Base-by-base conservation (phyloP, 1,140 invertebrate genomes). In the Drosophila sechellia region DNA sequence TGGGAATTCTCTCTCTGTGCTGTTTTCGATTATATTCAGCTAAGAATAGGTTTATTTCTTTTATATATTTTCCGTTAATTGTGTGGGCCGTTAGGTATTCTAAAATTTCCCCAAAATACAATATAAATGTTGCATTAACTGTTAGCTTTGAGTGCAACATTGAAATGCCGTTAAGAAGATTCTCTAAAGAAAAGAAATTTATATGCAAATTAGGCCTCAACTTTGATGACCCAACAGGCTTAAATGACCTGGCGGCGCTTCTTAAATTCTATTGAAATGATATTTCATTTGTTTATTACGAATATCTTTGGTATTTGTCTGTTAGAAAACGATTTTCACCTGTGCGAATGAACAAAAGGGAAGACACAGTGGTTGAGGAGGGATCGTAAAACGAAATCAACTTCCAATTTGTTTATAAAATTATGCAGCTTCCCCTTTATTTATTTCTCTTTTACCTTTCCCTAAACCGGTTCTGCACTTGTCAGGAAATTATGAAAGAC, bases 401-500 rank as follows among this genome's bases (percentile, higher is more conserved):
- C 35, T 37, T 58, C 25, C 42, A 75, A 66, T 83, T 61, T 72
- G 42, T 65, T 66, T 69, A 66, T 43, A 61, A 80, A 80, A 85
- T 80, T 74, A 76, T 22, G 60, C 60, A 65, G 56, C 56, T 25
- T 63, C 58, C 15, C 35, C 25, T 17, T 12, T 27, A 17, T 48
- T 22, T 40, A 13, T 64, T 34, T 63, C 17, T 15, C 15, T 63
- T 55, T 25, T n/a, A 64, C 58, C 63, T 68, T 65, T 68, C 25
- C 60, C 64, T 12, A 11, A 81, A 85, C 81, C 55, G 77, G 81
- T 86, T 86, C 68, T 55, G 39, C 74, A 81, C 60, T 80, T 86
- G 81, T 56, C 37, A 61, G 63, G 49, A 78, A 78, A 74, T 86
- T 86, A 81, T 86, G 81, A 83, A 77, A 84, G 79, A 83, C 56